Percentiles rank a stretch among this genome's conserved stretches.
phyloP scores from a whole-genome alignment of 2,113 vertebrate species.

The Vanacampus margaritifer region DNA sequence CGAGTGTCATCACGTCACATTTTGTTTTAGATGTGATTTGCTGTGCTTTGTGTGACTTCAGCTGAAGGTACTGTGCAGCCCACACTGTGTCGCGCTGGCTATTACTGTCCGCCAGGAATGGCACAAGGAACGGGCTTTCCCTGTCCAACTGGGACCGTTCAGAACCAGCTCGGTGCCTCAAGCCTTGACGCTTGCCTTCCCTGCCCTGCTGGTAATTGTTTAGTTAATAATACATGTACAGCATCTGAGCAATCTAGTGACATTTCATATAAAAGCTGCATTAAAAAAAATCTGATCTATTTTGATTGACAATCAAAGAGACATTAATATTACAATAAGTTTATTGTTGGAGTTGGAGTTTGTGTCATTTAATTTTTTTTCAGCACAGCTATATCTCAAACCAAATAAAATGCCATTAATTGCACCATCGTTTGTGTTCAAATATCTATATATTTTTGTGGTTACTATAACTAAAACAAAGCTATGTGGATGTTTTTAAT shows the following conservation, averaged over 20 bases:
- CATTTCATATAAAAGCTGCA: neutral
- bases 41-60: constrained; percentile 38
- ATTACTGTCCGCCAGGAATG: constrained; percentile 80
- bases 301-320: no score
- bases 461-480: no score
- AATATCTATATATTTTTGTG: no score
- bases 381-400: no score
- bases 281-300: no score
- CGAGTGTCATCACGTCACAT: neutral
- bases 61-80: constrained; percentile 62
- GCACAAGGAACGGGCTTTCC: constrained; percentile 70
- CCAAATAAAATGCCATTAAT: no score
- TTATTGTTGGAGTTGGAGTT: no score
- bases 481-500: no score
- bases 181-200: constrained; percentile 71
- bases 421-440: no score
- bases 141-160: constrained; percentile 80
- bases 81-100: constrained; percentile 70
- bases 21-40: constrained; percentile 1
- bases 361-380: no score
- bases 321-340: neutral
- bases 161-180: constrained; percentile 68
- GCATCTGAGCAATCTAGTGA: neutral
- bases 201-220: constrained; percentile 80
- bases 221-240: neutral